A percentile compares a stretch with the other conserved stretches of the same genome.
Evolutionary conservation across 1,140 invertebrate genomes (phyloP).

Genomic region (Nautilus pompilius): DNA sequence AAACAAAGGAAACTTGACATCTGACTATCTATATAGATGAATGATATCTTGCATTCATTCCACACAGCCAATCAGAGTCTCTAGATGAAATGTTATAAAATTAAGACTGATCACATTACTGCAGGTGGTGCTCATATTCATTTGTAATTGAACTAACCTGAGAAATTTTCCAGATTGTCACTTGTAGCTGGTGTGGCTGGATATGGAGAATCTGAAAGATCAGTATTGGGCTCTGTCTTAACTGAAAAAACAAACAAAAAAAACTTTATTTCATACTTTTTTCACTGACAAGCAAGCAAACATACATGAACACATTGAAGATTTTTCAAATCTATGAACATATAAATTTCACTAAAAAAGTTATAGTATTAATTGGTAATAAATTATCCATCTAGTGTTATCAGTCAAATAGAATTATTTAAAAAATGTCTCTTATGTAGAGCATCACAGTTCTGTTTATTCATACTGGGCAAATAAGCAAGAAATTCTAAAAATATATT

Average conservation of each 20-base stretch:
- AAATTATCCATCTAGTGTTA: background rate
- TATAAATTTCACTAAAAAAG: background rate
- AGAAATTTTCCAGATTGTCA: conserved; percentile 19
- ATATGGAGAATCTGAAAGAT: conserved; percentile 17
- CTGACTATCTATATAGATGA: background rate
- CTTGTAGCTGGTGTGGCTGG: conserved; percentile 16
- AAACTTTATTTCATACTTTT: background rate
- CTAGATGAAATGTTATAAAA: background rate
- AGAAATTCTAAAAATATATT: too few relatives aligned
- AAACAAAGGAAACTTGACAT: background rate
- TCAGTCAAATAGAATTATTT: too few relatives aligned
- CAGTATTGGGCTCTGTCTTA: conserved; percentile 10
- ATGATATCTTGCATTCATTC: background rate
- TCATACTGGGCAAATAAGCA: too few relatives aligned
- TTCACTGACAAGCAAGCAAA: background rate
- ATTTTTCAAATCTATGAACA: background rate
- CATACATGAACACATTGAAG: background rate
- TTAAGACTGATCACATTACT: background rate
- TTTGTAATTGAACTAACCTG: conserved; percentile 11
- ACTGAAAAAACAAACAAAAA: conserved; percentile 1
- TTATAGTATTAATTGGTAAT: background rate
- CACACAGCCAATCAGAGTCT: background rate
- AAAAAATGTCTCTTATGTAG: background rate
- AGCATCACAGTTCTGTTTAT: too few relatives aligned
- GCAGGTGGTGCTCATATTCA: background rate